Evolutionary conservation across 2,888 invertebrate genomes (phyloP), one percentile per base, ranked within the genome.

Genomic region (Autographa pulchrina): DNA sequence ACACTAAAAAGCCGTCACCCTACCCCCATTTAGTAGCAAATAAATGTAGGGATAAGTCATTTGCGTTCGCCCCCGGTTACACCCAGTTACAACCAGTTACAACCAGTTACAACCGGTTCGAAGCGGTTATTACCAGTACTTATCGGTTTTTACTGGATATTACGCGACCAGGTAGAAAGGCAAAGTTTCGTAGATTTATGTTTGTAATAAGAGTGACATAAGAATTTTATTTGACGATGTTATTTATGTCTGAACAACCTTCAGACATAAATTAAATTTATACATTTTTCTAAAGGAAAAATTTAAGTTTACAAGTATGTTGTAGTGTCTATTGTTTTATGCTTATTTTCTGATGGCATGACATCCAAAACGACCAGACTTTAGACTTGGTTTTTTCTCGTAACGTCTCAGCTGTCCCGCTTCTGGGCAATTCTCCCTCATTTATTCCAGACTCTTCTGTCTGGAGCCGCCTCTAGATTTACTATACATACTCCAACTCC

Each of bases 21-120:
- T 74, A 81, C 59, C 63, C 62, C 69, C 71, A 77, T 77, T 77
- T 79, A 78, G 76, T 77, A 81, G 81, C 84, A 83, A 78, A 78
- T 81, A 79, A 84, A 88, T 86, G 83, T 80, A 71, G 63, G 81
- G 83, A 85, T 85, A 88, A 89, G 87, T 90, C 87, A 89, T 89
- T 87, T 85, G 81, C 86, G 79, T 82, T 74, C 64, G 68, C 71
- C 73, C 74, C 72, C 74, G 59, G 67, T 68, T 68, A 74, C 78
- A 78, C 63, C 75, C 65, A 56, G 74, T 75, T 72, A 75, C 78
- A 78, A 60, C 75, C 65, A 52, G 74, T 76, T 72, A 75, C 78
- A 78, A 60, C 75, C 65, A 52, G 74, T 76, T 72, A 75, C 78
- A 80, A 74, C 80, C 72, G 67, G 82, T 80, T 76, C 75, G 76